These are phyloP conservation scores for Zeugodacus cucurbitae DNA, from an alignment of 1,140 invertebrate species.

Conservation along the genomic window DNA sequence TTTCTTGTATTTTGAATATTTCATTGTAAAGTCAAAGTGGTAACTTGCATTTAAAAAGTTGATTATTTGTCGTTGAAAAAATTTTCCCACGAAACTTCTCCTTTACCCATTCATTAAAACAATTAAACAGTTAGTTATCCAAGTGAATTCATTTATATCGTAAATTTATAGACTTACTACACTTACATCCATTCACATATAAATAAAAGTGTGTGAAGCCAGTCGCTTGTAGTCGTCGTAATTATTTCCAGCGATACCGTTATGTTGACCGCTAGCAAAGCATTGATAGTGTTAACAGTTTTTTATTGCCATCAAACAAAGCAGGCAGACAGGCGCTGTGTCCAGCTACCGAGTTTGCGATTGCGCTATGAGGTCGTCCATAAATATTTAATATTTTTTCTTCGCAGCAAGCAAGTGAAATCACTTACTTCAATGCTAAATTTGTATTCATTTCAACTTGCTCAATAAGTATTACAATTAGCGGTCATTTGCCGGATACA, in stretches of 20 bases:
- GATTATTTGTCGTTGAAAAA: no score
- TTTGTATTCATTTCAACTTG: background rate
- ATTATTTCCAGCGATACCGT: background rate
- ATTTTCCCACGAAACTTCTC: no score
- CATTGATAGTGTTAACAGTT: background rate
- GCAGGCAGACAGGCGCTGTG: background rate
- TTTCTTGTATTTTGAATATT: no score
- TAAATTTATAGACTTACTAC: background rate
- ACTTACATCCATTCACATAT: background rate
- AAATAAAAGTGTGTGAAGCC: background rate
- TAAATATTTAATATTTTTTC: no score
- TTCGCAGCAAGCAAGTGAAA: no score
- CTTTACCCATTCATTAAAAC: no score
- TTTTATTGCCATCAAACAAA: background rate
- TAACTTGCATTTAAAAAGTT: no score
- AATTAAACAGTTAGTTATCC: background rate
- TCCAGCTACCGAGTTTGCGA: background rate
- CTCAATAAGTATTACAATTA: background rate
- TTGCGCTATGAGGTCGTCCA: background rate
- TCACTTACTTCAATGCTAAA: no score
- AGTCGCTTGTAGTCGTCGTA: background rate
- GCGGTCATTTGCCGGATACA: background rate
- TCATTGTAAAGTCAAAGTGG: no score
- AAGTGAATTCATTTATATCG: no score
- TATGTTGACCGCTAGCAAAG: conserved; percentile 29